A percentile compares a stretch with the other conserved stretches of the same genome.
These are phyloP conservation scores for Thecocarcelia acutangulata DNA, from an alignment of 2,888 invertebrate species.

Conservation along the genomic window DNA sequence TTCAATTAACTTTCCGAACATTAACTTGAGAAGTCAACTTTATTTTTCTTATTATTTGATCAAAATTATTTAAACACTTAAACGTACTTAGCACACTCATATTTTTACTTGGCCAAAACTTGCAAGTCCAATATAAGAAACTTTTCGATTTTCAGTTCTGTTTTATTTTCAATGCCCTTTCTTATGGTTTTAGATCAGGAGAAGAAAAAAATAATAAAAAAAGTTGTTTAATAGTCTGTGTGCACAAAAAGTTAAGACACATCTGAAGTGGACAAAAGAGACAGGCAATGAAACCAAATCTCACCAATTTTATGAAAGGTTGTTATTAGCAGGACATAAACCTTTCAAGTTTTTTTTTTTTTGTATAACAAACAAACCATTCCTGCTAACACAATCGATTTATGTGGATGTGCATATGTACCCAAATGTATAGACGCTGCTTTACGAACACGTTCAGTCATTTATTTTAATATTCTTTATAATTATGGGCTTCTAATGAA, in stretches of 20 bases:
- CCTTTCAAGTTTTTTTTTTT: slow-evolving; percentile 46
- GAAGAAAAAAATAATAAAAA: not conserved
- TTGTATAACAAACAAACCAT: slow-evolving; percentile 4
- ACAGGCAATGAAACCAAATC: not conserved
- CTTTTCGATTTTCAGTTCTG: slow-evolving; percentile 47
- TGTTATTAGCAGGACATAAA: slow-evolving; percentile 59
- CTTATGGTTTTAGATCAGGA: slow-evolving; percentile 19
- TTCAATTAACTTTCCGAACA: slow-evolving; percentile 63
- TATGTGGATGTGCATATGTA: no score
- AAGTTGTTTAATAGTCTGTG: slow-evolving; percentile 58
- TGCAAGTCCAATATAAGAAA: slow-evolving; percentile 49
- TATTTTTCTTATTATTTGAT: not conserved
- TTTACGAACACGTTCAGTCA: slow-evolving; percentile 2
- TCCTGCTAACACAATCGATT: not conserved
- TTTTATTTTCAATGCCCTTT: slow-evolving; percentile 17
- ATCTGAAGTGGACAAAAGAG: not conserved
- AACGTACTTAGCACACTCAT: not conserved
- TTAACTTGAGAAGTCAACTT: slow-evolving; percentile 45
- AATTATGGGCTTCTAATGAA: slow-evolving; percentile 20
- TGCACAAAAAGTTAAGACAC: slow-evolving; percentile 5
- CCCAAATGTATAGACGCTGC: not conserved
- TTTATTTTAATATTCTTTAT: slow-evolving; percentile 31
- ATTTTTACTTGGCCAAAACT: slow-evolving; percentile 13
- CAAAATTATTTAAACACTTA: slow-evolving; percentile 5
- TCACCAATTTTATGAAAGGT: slow-evolving; percentile 41